Conservation (phyloP, 2,888 invertebrate genomes). For the Hipparchia sbordonii region DNA sequence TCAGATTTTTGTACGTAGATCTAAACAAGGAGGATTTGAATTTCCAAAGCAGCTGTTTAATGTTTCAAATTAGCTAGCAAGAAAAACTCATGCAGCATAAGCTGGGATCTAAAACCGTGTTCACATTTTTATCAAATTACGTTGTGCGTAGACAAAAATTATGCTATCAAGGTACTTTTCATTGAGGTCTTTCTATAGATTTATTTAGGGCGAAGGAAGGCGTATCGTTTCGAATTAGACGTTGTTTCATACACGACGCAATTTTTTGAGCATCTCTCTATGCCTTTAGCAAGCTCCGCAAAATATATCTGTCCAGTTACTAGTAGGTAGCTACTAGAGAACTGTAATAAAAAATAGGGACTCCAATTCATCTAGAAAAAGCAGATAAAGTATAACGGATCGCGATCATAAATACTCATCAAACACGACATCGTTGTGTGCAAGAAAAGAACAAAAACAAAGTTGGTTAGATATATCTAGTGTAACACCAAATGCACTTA, state of each 20-base stretch:
- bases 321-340: not conserved
- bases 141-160: too few species aligned
- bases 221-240: too few species aligned
- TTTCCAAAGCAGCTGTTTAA: not conserved
- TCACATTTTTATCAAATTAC: too few species aligned
- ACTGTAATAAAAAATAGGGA: not conserved
- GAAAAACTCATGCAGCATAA: not conserved
- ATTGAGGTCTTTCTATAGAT: too few species aligned
- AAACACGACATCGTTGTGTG: slow-evolving; percentile 43
- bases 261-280: too few species aligned
- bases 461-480: slow-evolving; percentile 28
- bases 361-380: slow-evolving; percentile 4
- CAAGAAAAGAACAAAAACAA: slow-evolving; percentile 37
- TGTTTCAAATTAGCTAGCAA: not conserved
- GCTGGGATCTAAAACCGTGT: too few species aligned
- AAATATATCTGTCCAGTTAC: not conserved
- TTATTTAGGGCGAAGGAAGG: too few species aligned
- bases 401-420: slow-evolving; percentile 14
- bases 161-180: too few species aligned
- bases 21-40: not conserved
- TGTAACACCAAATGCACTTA: slow-evolving; percentile 29
- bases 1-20: too few species aligned
- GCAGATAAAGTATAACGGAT: slow-evolving; percentile 12
- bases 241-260: too few species aligned
- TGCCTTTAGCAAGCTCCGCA: too few species aligned